Evolutionary conservation across 2,888 invertebrate genomes (phyloP), one percentile per base, ranked within the genome.

Genomic region (Callinectes sapidus): DNA sequence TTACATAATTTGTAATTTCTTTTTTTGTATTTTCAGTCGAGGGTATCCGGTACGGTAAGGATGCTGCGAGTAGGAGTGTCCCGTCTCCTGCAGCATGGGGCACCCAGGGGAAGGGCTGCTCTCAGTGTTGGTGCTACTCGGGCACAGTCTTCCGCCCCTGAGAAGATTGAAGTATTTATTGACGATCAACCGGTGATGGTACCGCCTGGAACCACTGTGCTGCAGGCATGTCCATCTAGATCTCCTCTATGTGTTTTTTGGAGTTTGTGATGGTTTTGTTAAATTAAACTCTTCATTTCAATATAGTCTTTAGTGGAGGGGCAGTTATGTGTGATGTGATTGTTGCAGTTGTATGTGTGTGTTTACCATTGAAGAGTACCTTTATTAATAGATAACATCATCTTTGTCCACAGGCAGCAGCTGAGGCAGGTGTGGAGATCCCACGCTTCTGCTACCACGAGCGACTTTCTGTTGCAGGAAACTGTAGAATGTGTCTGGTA

Each of bases 371-470:
- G 77, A 92, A 90, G 48, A 5, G n/a, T 14, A 10, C 61, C 61
- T 61, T 16, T 61, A 61, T 5, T 48, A 48, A 48, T 10, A 48
- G 48, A 48, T 5, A 0, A 23, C 23, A 23, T 23, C 18, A 5
- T 61, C 10, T 88, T 88, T 95, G 94, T 95, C 95, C 95, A 95
- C 96, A 99, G 98, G 99, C 98, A 95, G 99, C 99, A 92, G 99
- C 99, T 0, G 96, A 97, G 96, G 97, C 98, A 95, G 99, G 99
- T 23, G 98, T 99, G 87, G 99, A 99, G 96, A 99, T 99, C 95
- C 99, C 99, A 1, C 96, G 99, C 94, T 99, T 99, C 96, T 99
- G 99, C 96, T 99, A 99, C 96, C 99, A 99, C 96, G 99, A 99
- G 95, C 97, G 99, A 90, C 97, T 99, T 92, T 99, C 99, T 8